Conservation (phyloP, 2,888 invertebrate species). For the Alcis repandata region DNA sequence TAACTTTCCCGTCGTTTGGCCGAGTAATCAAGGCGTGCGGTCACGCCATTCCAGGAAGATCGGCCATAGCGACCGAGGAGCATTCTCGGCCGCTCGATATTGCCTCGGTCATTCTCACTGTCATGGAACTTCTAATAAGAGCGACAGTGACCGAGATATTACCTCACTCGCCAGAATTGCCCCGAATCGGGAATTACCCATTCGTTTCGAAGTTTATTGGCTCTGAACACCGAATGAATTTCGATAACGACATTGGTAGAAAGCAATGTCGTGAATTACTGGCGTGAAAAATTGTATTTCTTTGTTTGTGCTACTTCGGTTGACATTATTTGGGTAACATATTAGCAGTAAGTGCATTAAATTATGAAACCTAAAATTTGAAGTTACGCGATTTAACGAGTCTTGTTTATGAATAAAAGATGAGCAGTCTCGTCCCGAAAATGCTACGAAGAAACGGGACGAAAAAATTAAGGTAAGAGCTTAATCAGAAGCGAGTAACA, state of each 20-base stretch:
- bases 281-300: conserved; percentile 1
- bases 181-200: conserved; percentile 14
- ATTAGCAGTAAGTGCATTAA: background rate
- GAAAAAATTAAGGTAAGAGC: too few species aligned
- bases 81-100: too few species aligned
- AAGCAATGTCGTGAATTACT: conserved; percentile 4
- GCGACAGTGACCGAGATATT: too few species aligned
- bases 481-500: too few species aligned
- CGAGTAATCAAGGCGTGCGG: conserved; percentile 19
- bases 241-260: conserved; percentile 14
- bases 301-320: background rate
- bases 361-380: too few species aligned
- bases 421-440: too few species aligned
- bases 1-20: background rate
- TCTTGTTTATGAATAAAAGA: too few species aligned
- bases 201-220: conserved; percentile 22
- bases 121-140: too few species aligned
- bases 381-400: too few species aligned
- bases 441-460: too few species aligned
- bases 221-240: conserved; percentile 16
- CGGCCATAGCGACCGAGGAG: conserved; percentile 9
- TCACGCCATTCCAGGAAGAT: conserved; percentile 14
- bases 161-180: too few species aligned
- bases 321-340: background rate
- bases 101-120: too few species aligned